Evolutionary conservation across 2,888 invertebrate species (phyloP), one percentile per base, ranked within the genome.

Genomic region (Catonia carolina): DNA sequence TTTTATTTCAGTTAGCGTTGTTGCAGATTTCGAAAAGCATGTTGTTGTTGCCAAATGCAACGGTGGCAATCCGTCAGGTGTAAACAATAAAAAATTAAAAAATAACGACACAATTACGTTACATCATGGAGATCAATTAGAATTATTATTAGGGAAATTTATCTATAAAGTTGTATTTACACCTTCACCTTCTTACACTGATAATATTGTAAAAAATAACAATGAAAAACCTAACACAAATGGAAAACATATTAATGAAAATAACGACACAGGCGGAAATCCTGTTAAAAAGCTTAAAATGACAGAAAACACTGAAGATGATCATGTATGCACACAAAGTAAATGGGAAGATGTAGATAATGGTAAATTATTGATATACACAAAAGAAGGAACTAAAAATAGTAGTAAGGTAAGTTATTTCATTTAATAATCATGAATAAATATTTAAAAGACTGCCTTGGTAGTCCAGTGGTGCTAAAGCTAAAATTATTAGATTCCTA

Each of bases 351-450:
- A 77, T 51, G 72, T 83, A 61, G 82, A 82, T 48, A 74, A 75
- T 66, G 83, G 81, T 33, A 80, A 82, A 67, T 72, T 89, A 36
- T 77, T 85, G 57, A 75, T 88, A 36, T 89, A 78, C 66, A 85
- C 84, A 12, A 72, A 80, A 7, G 75, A 76, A 58, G 78, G 79
- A 17, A 75, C 84, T 1, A 71, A 73, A 63, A 73, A 80, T 2
- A 78, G 79, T 56, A 64, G 79, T 55, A 85, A 82, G 68, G 74
- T 75, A 67, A 67, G 61, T 58, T 60, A 62, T 47, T n/a, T n/a
- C n/a, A n/a, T n/a, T n/a, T n/a, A n/a, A n/a, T n/a, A n/a, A n/a
- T n/a, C n/a, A n/a, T n/a, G n/a, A n/a, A n/a, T n/a, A n/a, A n/a
- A n/a, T n/a, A n/a, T n/a, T n/a, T n/a, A n/a, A n/a, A n/a, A n/a